A percentile compares a stretch with the other conserved stretches of the same genome.
Conservation (phyloP, 1,140 invertebrate genomes). For the Trachymyrmex cornetzi region DNA sequence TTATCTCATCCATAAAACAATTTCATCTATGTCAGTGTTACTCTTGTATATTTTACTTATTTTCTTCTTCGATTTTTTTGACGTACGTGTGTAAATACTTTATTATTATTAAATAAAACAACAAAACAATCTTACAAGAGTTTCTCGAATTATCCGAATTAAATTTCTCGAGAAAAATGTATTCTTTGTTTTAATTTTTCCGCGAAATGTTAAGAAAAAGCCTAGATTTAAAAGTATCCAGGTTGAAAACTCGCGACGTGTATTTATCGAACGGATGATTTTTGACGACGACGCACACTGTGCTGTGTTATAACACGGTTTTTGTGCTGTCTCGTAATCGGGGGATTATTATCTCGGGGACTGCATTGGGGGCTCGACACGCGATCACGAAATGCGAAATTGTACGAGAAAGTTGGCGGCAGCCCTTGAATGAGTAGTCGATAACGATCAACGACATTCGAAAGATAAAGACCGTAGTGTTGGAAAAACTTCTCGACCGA, state of each 20-base stretch:
- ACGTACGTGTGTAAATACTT: no score
- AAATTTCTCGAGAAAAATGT: not conserved
- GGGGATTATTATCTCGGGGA: conserved; percentile 64
- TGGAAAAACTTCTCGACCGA: not conserved
- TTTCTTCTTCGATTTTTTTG: no score
- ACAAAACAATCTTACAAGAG: not conserved
- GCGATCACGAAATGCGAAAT: conserved; percentile 79
- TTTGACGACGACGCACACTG: not conserved
- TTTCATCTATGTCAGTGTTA: no score
- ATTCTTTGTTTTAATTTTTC: not conserved
- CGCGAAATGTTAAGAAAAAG: not conserved
- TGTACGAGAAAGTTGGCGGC: conserved; percentile 83
- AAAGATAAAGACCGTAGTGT: not conserved
- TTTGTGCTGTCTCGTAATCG: conserved; percentile 60
- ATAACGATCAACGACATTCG: conserved; percentile 24
- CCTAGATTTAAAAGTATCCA: not conserved
- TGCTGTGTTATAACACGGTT: not conserved
- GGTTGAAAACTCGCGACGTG: not conserved
- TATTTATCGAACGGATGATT: not conserved
- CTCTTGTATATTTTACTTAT: no score
- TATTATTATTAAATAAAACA: no score
- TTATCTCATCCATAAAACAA: no score
- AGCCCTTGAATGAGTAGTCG: conserved; percentile 76
- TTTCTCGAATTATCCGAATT: not conserved
- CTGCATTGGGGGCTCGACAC: conserved; percentile 77